Conservation (phyloP, 2,888 invertebrate genomes). For the Drosophila formosana region DNA sequence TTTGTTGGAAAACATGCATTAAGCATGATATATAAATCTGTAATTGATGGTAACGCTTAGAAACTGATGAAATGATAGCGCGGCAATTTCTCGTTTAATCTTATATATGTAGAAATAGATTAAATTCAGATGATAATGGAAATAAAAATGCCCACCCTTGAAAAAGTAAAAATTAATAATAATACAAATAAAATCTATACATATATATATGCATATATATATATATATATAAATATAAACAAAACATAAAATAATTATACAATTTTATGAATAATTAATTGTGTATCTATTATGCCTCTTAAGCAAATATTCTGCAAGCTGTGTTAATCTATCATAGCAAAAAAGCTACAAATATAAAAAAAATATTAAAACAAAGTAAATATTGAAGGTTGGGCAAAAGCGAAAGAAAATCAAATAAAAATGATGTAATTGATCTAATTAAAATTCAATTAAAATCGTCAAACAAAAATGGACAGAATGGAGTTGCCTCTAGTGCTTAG, state of each 20-base stretch:
- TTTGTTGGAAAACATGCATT: constrained; percentile 62
- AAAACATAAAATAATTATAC: constrained; percentile 48
- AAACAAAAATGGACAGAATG: constrained; percentile 27
- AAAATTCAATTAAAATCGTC: constrained; percentile 32
- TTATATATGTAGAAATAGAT: constrained; percentile 43
- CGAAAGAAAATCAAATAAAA: constrained; percentile 12
- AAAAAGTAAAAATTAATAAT: constrained; percentile 53
- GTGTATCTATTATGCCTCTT: constrained; percentile 49
- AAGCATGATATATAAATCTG: constrained; percentile 42
- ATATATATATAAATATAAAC: constrained; percentile 43
- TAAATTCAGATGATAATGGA: constrained; percentile 41
- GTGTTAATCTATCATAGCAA: constrained; percentile 55
- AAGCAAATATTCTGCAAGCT: constrained; percentile 59
- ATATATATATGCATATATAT: constrained; percentile 45
- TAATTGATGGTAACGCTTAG: constrained; percentile 61
- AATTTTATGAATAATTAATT: constrained; percentile 36
- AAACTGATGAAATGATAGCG: constrained; percentile 21
- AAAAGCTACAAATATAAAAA: constrained; percentile 23
- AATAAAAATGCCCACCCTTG: constrained; percentile 70
- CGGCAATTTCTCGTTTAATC: constrained; percentile 22
- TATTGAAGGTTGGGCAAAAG: constrained; percentile 8
- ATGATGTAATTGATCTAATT: constrained; percentile 9
- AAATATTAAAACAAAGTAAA: constrained; percentile 5
- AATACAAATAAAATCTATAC: constrained; percentile 40
- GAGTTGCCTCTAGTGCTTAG: constrained; percentile 55